These are phyloP conservation scores for Xestia sexstrigata DNA, from an alignment of 2,888 invertebrate genomes.

Conservation along the genomic window DNA sequence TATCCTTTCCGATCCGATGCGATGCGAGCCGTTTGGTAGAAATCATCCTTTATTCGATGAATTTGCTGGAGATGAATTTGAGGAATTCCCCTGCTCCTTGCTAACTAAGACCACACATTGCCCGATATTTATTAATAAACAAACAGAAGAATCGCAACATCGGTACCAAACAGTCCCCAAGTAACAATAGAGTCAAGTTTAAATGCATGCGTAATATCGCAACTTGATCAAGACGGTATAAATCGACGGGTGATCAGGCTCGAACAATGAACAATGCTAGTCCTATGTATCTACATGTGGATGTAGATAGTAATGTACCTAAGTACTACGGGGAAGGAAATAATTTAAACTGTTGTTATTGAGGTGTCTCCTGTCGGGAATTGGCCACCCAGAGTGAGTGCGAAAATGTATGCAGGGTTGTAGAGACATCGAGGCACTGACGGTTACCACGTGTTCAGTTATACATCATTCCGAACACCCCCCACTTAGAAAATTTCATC, in stretches of 20 bases:
- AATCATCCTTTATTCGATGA: not conserved
- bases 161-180: constrained; percentile 42
- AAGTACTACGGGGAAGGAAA: constrained; percentile 20
- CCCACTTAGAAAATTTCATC: not conserved
- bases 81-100: not conserved
- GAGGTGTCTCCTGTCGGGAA: constrained; percentile 3
- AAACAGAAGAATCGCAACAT: constrained; percentile 33
- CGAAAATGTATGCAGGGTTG: not conserved
- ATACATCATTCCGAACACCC: not conserved
- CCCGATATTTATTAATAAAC: not conserved
- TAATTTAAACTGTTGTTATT: constrained; percentile 18
- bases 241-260: constrained; percentile 54
- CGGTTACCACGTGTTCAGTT: not conserved
- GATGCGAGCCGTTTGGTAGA: too few species aligned
- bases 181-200: constrained; percentile 42
- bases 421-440: not conserved
- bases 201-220: constrained; percentile 49
- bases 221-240: constrained; percentile 54
- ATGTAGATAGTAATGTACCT: constrained; percentile 29
- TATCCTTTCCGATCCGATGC: too few species aligned
- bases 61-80: too few species aligned
- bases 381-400: not conserved
- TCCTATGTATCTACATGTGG: constrained; percentile 19
- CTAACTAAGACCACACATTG: constrained; percentile 37
- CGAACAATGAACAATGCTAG: constrained; percentile 58